Percentiles rank a stretch among this genome's conserved stretches.
phyloP scores from a whole-genome alignment of 2,113 vertebrate species.

The Mixornis gularis region DNA sequence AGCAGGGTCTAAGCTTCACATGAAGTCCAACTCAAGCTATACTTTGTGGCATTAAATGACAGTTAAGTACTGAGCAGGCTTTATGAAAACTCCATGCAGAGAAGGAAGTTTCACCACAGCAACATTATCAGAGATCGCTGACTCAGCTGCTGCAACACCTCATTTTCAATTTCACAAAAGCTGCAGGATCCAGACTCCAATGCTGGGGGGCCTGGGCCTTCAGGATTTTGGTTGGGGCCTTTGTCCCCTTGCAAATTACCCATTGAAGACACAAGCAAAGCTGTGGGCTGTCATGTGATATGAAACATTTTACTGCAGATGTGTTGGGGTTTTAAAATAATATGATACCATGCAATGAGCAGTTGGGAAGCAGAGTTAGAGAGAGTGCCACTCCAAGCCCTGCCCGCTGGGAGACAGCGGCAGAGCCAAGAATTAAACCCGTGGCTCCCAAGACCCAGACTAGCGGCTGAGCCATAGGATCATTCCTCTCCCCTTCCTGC shows the following conservation, averaged over 20 bases:
- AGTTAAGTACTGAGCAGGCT: slow-evolving; percentile 19
- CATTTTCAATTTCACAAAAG: slow-evolving; percentile 37
- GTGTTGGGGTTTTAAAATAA: slow-evolving; percentile 46
- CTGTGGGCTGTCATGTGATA: slow-evolving; percentile 10
- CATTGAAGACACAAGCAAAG: not conserved
- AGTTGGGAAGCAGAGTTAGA: not conserved
- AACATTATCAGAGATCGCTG: slow-evolving; percentile 19
- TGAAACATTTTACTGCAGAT: not conserved
- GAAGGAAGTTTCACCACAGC: slow-evolving; percentile 36
- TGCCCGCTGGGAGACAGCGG: not conserved
- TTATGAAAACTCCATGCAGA: slow-evolving; percentile 1
- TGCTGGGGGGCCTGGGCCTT: not conserved
- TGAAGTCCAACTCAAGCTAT: not conserved
- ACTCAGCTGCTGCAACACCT: slow-evolving; percentile 28
- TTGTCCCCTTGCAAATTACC: slow-evolving; percentile 12
- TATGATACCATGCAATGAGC: not conserved
- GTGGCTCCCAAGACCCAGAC: not conserved
- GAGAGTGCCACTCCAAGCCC: not conserved
- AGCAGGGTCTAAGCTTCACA: not conserved
- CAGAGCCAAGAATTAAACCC: slow-evolving; percentile 34
- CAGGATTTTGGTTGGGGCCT: not conserved
- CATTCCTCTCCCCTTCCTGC: not conserved
- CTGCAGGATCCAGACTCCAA: not conserved
- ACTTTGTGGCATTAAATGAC: slow-evolving; percentile 32
- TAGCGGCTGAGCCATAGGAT: not conserved